These are phyloP conservation scores for Euzetes globulus DNA, from an alignment of 2,888 invertebrate species.

Conservation along the genomic window DNA sequence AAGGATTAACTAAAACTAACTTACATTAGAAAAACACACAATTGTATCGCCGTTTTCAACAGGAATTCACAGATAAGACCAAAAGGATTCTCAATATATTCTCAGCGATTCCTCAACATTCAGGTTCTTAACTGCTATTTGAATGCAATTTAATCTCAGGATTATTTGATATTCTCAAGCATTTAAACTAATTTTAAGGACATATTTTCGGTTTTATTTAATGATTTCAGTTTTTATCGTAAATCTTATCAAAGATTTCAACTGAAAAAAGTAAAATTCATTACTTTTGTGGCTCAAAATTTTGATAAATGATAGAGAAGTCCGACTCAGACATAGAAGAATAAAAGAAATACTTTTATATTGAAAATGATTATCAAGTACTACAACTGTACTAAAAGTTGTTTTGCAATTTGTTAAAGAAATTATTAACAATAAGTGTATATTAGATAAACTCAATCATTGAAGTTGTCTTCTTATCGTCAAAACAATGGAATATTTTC, in stretches of 20 bases:
- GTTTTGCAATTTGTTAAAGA: background rate
- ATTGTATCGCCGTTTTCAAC: background rate
- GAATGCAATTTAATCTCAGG: background rate
- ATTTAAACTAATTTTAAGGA: too few species aligned
- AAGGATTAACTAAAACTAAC: slow-evolving; percentile 7
- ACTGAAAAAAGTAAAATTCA: too few species aligned
- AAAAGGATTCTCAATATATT: background rate
- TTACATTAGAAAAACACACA: background rate
- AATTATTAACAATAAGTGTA: background rate
- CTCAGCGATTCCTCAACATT: background rate
- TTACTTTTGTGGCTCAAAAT: too few species aligned
- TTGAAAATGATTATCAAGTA: background rate
- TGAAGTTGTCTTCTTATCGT: background rate
- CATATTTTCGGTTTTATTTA: too few species aligned
- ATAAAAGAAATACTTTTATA: too few species aligned
- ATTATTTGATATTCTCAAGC: background rate
- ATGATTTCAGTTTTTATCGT: too few species aligned
- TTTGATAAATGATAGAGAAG: too few species aligned
- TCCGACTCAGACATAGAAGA: too few species aligned
- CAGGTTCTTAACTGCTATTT: too few species aligned
- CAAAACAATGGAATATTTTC: background rate
- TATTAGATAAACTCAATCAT: slow-evolving; percentile 5
- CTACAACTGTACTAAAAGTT: background rate
- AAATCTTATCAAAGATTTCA: too few species aligned
- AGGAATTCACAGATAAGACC: background rate